Percentiles rank a stretch among this genome's conserved stretches.
Conservation (phyloP, 2,113 vertebrate genomes). For the Hyperopisus bebe region DNA sequence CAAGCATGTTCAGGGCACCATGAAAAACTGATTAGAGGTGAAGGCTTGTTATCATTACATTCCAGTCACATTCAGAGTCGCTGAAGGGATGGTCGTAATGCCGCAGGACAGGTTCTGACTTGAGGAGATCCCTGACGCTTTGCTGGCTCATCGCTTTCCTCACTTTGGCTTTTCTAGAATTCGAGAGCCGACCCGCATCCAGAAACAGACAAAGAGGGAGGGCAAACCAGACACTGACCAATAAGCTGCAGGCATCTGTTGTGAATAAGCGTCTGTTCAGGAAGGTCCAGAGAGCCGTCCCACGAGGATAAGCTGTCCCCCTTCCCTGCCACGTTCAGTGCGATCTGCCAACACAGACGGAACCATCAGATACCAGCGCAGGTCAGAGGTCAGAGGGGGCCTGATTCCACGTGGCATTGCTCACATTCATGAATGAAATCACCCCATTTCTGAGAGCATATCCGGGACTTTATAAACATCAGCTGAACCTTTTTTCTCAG, state of each 20-base stretch:
- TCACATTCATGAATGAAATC: background rate
- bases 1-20: background rate
- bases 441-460: background rate
- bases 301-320: constrained; percentile 91
- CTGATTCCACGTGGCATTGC: background rate
- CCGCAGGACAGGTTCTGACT: background rate
- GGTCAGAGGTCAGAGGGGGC: background rate
- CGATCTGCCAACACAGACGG: constrained; percentile 67
- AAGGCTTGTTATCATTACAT: too few relatives aligned
- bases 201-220: background rate
- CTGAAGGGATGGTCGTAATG: background rate
- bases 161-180: background rate
- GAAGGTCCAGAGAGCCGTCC: constrained; percentile 86
- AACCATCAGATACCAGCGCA: background rate
- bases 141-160: background rate
- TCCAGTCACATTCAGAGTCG: background rate
- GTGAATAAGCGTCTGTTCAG: constrained; percentile 83
- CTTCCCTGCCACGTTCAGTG: constrained; percentile 93
- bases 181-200: background rate
- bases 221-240: constrained; percentile 63
- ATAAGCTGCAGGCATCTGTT: constrained; percentile 80
- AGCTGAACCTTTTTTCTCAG: background rate
- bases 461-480: background rate
- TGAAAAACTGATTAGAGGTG: background rate
- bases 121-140: background rate